Evolutionary conservation across 2,797 vertebrate species (phyloP).

Genomic region (Lateolabrax maculatus): DNA sequence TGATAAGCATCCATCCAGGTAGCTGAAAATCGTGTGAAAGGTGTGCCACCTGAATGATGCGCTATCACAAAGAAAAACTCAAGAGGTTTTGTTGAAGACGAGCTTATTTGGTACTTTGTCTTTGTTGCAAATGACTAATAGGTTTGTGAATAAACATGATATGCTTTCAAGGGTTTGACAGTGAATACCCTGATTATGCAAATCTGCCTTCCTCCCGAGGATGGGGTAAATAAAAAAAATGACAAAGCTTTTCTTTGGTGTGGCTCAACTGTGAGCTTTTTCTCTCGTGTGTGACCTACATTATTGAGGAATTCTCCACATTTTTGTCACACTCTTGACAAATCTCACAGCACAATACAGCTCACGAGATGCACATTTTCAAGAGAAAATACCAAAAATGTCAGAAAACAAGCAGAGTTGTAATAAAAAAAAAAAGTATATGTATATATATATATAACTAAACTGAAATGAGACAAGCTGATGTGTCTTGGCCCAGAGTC

Average conservation of each 20-base stretch:
- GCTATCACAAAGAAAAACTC: slow-evolving; percentile 49
- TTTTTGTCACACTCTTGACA: slow-evolving; percentile 58
- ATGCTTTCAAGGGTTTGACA: slow-evolving; percentile 76
- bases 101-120: slow-evolving; percentile 68
- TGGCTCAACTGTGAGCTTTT: slow-evolving; percentile 35
- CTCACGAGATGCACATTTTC: slow-evolving; percentile 36
- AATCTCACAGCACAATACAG: slow-evolving; percentile 51
- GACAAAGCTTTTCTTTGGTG: slow-evolving; percentile 66
- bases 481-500: too few relatives aligned
- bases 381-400: slow-evolving; percentile 27
- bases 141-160: slow-evolving; percentile 75
- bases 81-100: slow-evolving; percentile 46
- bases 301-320: slow-evolving; percentile 63
- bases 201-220: slow-evolving; percentile 65
- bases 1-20: slow-evolving; percentile 50
- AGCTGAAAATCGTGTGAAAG: slow-evolving; percentile 33
- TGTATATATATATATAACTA: too few relatives aligned
- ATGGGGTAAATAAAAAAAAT: slow-evolving; percentile 60
- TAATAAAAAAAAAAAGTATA: too few relatives aligned
- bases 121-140: slow-evolving; percentile 70
- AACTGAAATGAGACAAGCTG: not conserved
- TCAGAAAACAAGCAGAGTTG: not conserved
- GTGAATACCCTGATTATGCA: slow-evolving; percentile 76
- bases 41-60: slow-evolving; percentile 50
- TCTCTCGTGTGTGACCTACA: slow-evolving; percentile 68